Evolutionary conservation across 2,888 invertebrate genomes (phyloP), one percentile per base, ranked within the genome.

Genomic region (Prosopocoilus inquinatus): DNA sequence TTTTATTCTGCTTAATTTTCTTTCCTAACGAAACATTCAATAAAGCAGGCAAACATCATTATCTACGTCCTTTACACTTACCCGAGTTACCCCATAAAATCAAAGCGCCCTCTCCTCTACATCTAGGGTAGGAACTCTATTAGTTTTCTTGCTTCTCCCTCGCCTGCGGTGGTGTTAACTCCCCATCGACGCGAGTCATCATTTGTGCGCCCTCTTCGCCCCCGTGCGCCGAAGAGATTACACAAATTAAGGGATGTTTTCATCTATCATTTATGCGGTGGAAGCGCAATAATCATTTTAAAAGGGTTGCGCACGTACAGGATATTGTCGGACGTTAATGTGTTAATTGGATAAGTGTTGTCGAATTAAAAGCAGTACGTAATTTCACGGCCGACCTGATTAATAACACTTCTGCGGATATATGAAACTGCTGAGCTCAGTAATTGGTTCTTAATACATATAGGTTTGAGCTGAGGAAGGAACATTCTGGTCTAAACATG

Each of bases 201-300:
- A 55, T 58, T 57, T 56, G 50, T 39, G 52, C 12, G 55, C 53
- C 61, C 61, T 51, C 57, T 39, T 50, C 50, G 20, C 55, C 51
- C 41, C 48, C 53, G 54, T 58, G 50, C 47, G 53, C 41, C 41
- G 41, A 16, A 13, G 12, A 59, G 62, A 62, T 62, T 59, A 62
- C 59, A 54, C 62, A 62, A 59, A 62, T 62, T 62, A 62, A 59
- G 59, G 62, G 58, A 55, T 62, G 62, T 62, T 62, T 59, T 62
- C 62, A 56, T 62, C 59, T 58, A 59, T 58, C 53, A 62, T 61
- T 62, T 59, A 59, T 59, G 57, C 53, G 57, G 41, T 16, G n/a
- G 9, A 41, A 15, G 41, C 39, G 32, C 33, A 33, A 53, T 53
- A 47, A 53, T 53, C 47, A 53, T 33, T 53, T 53, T 16, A 15